Evolutionary conservation across 2,888 invertebrate species (phyloP), one percentile per base, ranked within the genome.

Genomic region (Steinernema carpocapsae): DNA sequence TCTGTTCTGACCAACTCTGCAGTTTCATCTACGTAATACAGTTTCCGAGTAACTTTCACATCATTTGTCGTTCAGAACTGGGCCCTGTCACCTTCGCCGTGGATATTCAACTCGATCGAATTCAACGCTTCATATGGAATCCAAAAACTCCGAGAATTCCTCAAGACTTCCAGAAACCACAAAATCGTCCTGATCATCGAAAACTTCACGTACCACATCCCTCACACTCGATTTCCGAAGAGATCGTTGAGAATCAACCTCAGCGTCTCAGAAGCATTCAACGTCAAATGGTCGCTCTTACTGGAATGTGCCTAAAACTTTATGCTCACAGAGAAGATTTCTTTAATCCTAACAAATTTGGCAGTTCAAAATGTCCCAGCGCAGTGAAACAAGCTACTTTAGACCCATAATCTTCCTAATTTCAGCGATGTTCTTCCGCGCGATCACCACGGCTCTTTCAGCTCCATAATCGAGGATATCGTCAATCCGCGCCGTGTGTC

Each of bases 101-200:
- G 64, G 64, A 26, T 6, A 7, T 64, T 64, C 64, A 19, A 29
- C 2, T 17, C 32, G 7, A 32, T 64, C 32, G 7, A 26, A 12
- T 64, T 64, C 37, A 64, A 32, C 19, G 64, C 64, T 12, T 17
- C 64, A 4, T 64, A 64, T 17, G 64, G 64, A 10, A 64, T 64
- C 64, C 64, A 64, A 32, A 26, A 64, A 64, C 17, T 64, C 17
- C 29, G 64, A 26, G 26, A 64, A 19, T 64, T 64, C 64, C 64
- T 64, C 17, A 64, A 26, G n/a, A 26, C 2, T 17, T 32, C 29
- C 14, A 3, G 12, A 6, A 64, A 64, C 32, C 64, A 64, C 32
- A 14, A n/a, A 7, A 64, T 64, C 32, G 3, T 14, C 7, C 64
- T 64, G 1, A 29, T 64, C 6, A 64, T 32, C 6, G 37, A 29